Conservation (phyloP, 2,113 vertebrate species). For the Gobiocypris rarus region DNA sequence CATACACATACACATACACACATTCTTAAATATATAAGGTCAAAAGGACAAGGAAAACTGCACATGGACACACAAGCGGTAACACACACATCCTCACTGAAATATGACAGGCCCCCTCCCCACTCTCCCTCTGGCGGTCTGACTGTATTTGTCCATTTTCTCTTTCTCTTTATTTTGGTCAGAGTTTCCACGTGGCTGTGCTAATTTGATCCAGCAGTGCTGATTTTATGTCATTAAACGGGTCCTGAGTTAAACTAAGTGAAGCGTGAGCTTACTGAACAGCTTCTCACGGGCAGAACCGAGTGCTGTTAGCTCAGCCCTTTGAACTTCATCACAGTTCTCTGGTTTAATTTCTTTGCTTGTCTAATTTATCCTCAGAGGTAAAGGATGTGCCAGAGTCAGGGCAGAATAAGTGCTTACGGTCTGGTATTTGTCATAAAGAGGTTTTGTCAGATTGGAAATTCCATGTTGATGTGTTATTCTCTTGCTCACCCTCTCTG, state of each 20-base stretch:
- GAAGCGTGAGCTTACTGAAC: constrained; percentile 64
- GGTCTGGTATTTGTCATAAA: constrained; percentile 43
- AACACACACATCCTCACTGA: constrained; percentile 8
- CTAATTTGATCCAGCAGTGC: constrained; percentile 70
- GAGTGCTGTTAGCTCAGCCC: not conserved
- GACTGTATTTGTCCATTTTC: constrained; percentile 50
- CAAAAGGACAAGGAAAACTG: not conserved
- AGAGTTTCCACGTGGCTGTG: constrained; percentile 64
- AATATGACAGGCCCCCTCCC: constrained; percentile 19
- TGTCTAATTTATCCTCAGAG: not conserved
- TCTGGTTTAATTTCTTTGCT: constrained; percentile 18
- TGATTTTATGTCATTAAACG: constrained; percentile 59
- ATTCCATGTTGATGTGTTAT: constrained; percentile 19
- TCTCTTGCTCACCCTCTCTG: constrained; percentile 7
- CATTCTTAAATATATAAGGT: constrained; percentile 2
- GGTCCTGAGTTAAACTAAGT: constrained; percentile 56
- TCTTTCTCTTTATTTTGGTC: constrained; percentile 63
- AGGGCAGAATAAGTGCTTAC: not conserved
- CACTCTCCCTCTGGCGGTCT: constrained; percentile 57
- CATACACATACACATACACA: constrained; percentile 14
- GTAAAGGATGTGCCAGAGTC: constrained; percentile 3
- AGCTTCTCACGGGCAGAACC: constrained; percentile 1
- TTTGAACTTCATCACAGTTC: constrained; percentile 27
- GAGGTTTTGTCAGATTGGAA: constrained; percentile 44
- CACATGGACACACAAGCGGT: not conserved